A percentile compares a stretch with the other conserved stretches of the same genome.
These are phyloP conservation scores for Lacerta agilis DNA, from an alignment of 2,797 vertebrate genomes.

Conservation along the genomic window DNA sequence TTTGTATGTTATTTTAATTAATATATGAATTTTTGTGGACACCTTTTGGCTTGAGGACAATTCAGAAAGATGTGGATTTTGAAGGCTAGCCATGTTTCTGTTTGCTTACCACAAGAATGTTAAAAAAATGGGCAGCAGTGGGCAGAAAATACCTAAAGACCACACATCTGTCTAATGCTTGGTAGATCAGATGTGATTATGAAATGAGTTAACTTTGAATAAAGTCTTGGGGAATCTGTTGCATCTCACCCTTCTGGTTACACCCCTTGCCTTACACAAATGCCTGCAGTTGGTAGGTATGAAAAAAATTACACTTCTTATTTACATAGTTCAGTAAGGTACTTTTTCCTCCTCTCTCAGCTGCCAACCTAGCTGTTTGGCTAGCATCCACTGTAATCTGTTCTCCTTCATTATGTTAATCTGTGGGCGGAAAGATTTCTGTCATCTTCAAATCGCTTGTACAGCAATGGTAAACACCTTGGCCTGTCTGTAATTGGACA, in stretches of 20 bases:
- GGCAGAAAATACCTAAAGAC: not conserved
- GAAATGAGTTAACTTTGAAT: not conserved
- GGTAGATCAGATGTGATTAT: not conserved
- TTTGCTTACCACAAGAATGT: not conserved
- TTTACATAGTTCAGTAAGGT: slow-evolving; percentile 72
- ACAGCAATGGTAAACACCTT: slow-evolving; percentile 88
- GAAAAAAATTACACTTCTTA: slow-evolving; percentile 58
- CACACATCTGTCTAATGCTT: not conserved
- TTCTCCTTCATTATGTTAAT: slow-evolving; percentile 90
- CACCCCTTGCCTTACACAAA: not conserved
- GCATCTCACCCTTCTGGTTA: not conserved
- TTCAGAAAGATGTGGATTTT: no score
- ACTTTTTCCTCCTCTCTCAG: slow-evolving; percentile 72
- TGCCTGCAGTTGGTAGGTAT: slow-evolving; percentile 44
- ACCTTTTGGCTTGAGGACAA: no score
- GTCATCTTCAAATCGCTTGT: slow-evolving; percentile 84
- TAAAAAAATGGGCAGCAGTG: not conserved
- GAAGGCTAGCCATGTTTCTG: not conserved
- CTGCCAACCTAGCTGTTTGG: slow-evolving; percentile 85
- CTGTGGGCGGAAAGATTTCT: slow-evolving; percentile 89
- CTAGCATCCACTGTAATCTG: slow-evolving; percentile 86
- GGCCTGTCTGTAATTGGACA: slow-evolving; percentile 89
- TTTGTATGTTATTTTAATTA: no score
- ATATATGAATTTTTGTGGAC: no score
- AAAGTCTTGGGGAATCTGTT: not conserved